phyloP scores from a whole-genome alignment of 2,797 vertebrate genomes.

The Botia almorhae region DNA sequence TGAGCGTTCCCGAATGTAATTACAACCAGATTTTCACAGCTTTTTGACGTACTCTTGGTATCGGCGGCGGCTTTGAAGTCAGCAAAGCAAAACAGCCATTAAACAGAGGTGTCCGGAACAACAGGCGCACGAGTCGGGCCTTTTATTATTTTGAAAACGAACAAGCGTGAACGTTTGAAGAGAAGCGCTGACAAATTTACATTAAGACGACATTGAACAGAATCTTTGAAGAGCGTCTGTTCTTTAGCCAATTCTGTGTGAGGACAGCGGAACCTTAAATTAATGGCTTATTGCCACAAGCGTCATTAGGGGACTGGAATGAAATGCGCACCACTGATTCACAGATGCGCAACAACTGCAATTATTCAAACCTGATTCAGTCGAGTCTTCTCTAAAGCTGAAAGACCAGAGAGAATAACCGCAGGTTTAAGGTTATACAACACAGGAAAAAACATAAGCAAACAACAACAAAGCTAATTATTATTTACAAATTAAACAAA shows the following conservation, averaged over 20 bases:
- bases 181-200: slow-evolving; percentile 1
- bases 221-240: not conserved
- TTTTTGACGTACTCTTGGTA: slow-evolving; percentile 38
- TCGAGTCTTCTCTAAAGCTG: not conserved
- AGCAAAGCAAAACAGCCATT: slow-evolving; percentile 54
- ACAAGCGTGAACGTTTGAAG: not conserved
- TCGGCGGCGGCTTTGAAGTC: slow-evolving; percentile 42
- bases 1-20: slow-evolving; percentile 53
- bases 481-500: not conserved
- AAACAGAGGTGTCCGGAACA: slow-evolving; percentile 55
- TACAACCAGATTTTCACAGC: slow-evolving; percentile 68
- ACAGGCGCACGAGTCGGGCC: slow-evolving; percentile 44
- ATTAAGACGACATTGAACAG: slow-evolving; percentile 13
- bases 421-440: not conserved
- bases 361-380: not conserved
- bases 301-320: not conserved
- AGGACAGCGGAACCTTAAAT: not conserved
- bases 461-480: slow-evolving; percentile 2
- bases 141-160: slow-evolving; percentile 23
- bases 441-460: not conserved
- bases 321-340: not conserved
- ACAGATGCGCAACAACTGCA: slow-evolving; percentile 6
- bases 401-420: not conserved
- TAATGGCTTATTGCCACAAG: not conserved
- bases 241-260: slow-evolving; percentile 4